Evolutionary conservation across 2,113 vertebrate species (phyloP), one percentile per base, ranked within the genome.

Genomic region (Smithornis capensis): DNA sequence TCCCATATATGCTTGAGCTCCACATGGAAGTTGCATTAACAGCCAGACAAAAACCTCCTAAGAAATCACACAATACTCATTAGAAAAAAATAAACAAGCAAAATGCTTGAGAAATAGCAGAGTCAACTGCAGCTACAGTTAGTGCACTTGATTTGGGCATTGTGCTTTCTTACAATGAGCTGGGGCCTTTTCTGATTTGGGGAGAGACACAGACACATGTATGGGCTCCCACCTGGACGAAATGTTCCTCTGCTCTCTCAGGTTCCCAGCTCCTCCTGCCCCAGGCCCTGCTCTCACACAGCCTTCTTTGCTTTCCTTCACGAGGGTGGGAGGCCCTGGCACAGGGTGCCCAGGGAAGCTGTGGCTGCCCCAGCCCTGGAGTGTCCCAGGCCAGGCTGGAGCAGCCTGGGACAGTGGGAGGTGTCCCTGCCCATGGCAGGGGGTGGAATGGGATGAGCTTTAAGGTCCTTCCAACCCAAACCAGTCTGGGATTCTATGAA

Each of bases 11-110:
- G 78, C 22, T 63, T 9, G 77, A 89, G 47, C 76, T 81, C 49
- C 57, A 79, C 37, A 44, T 12, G 25, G 27, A 94, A 79, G 44
- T 53, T 93, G 91, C 63, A 70, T 59, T 85, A 80, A 92, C 77
- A 90, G 60, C 80, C n/a, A 91, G 62, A 94, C 63, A 93, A 95
- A 97, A 96, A 47, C n/a, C 87, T 90, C 65, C 33, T 56, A 56
- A 95, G 65, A 77, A 97, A 97, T 91, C 45, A 92, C n/a, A 69
- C 81, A 69, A 57, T 57, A 44, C 60, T 94, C 57, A 85, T 38
- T 68, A 52, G 73, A 87, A 94, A 83, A 40, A 88, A 94, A 37
- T 27, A 92, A 93, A 63, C 65, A 87, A 25, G 37, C 5, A 8
- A 91, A 90, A 96, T 70, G 87, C 38, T 71, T 67, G 68, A 85